Percentiles rank a stretch among this genome's conserved stretches.
Conservation (phyloP, 2,113 vertebrate species). For the Columbina picui region DNA sequence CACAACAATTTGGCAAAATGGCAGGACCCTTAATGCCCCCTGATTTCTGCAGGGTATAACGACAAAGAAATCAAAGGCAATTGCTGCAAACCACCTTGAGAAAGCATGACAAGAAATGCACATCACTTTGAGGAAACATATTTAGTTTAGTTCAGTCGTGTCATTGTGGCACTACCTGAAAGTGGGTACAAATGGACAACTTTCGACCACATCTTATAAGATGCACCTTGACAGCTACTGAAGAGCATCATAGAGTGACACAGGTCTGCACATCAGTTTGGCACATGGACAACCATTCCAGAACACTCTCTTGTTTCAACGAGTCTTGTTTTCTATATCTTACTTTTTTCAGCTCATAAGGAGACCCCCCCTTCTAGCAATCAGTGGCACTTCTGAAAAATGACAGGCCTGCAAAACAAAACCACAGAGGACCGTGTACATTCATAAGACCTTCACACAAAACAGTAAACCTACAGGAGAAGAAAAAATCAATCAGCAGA, state of each 20-base stretch:
- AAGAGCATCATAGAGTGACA: background rate
- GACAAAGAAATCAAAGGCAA: background rate
- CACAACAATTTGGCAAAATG: background rate
- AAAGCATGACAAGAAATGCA: background rate
- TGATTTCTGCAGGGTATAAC: background rate
- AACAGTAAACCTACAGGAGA: background rate
- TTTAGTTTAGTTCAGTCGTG: rapidly evolving
- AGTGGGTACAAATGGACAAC: background rate
- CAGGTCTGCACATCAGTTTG: background rate
- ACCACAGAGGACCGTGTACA: background rate
- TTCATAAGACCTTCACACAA: background rate
- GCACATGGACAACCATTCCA: background rate
- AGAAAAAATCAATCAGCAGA: background rate
- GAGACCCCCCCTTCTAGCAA: background rate
- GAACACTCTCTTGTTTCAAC: background rate
- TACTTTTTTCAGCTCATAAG: background rate
- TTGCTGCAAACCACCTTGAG: background rate
- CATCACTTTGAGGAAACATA: background rate
- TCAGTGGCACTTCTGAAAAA: background rate
- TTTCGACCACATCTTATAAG: background rate
- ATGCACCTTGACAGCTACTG: background rate
- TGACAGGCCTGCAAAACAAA: background rate
- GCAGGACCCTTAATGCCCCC: background rate
- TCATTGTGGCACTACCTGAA: background rate
- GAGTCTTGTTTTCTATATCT: background rate